phyloP scores from a whole-genome alignment of 1,140 invertebrate genomes.

The Drosophila tristis region DNA sequence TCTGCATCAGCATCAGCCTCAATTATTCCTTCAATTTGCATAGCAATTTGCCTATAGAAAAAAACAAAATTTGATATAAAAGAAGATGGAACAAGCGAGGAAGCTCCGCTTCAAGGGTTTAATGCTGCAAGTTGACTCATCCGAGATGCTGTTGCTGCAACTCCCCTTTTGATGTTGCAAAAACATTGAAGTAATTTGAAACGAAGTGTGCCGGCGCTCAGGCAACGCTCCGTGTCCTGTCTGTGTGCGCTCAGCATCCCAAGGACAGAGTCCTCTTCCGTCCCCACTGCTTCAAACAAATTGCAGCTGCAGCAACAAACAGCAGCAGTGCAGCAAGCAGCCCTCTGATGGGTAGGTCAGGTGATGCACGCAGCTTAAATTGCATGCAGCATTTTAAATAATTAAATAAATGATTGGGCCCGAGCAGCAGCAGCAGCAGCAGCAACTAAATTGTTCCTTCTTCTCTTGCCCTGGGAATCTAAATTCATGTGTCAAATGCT shows the following conservation, averaged over 20 bases:
- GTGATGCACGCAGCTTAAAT: slow-evolving; percentile 15
- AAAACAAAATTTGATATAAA: too few relatives aligned
- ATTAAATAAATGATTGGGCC: slow-evolving; percentile 56
- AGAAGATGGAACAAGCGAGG: neutral
- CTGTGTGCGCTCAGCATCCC: slow-evolving; percentile 11
- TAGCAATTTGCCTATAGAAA: slow-evolving; percentile 36
- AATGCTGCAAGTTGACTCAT: slow-evolving; percentile 41
- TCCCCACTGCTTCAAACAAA: slow-evolving; percentile 41
- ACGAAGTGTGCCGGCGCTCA: slow-evolving; percentile 11
- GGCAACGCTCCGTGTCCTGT: neutral
- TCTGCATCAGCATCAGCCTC: slow-evolving; percentile 31
- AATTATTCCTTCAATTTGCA: slow-evolving; percentile 49
- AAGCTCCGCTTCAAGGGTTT: slow-evolving; percentile 30
- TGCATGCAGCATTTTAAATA: slow-evolving; percentile 68
- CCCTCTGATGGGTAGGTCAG: neutral
- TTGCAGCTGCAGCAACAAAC: slow-evolving; percentile 28
- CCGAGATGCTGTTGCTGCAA: slow-evolving; percentile 17
- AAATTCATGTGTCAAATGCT: slow-evolving; percentile 51
- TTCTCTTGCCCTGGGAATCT: slow-evolving; percentile 19
- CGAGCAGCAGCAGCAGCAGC: neutral
- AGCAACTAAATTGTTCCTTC: neutral
- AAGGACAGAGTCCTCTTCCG: slow-evolving; percentile 18
- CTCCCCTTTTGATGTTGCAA: slow-evolving; percentile 25
- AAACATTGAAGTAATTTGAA: slow-evolving; percentile 23
- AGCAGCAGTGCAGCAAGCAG: neutral